Conservation (phyloP, 2,797 vertebrate genomes). For the Muscicapa striata region DNA sequence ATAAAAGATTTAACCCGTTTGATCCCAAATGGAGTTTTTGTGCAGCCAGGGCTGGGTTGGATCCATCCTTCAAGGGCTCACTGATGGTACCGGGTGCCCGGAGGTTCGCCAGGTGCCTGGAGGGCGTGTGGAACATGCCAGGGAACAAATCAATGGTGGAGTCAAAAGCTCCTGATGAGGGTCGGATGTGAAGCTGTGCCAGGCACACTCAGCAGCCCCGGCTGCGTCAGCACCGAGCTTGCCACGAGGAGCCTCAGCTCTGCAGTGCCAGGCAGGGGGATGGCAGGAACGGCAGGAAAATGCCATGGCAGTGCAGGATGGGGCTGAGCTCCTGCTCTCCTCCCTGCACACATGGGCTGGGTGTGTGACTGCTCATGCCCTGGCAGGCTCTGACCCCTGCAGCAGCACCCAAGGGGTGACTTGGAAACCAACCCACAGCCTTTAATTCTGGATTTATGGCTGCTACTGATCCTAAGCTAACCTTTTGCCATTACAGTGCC, state of each 20-base stretch:
- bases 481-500: not conserved
- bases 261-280: not conserved
- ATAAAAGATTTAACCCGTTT: not conserved
- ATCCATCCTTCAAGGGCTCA: not conserved
- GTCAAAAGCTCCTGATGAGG: not conserved
- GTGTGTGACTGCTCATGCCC: accelerated
- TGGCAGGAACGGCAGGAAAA: not conserved
- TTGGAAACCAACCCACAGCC: accelerated
- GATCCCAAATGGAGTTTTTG: not conserved
- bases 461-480: not conserved
- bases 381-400: not conserved
- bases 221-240: not conserved
- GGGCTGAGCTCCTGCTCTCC: not conserved
- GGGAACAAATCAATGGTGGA: not conserved
- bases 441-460: slow-evolving; percentile 13
- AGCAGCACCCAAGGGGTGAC: accelerated
- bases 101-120: not conserved
- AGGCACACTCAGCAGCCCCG: not conserved
- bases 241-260: not conserved
- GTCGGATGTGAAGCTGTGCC: not conserved
- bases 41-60: not conserved
- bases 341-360: accelerated
- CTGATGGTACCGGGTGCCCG: accelerated
- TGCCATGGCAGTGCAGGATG: accelerated
- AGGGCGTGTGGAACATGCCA: accelerated